Base-by-base conservation (phyloP, 2,888 invertebrate genomes). In the Sisyra terminalis region DNA sequence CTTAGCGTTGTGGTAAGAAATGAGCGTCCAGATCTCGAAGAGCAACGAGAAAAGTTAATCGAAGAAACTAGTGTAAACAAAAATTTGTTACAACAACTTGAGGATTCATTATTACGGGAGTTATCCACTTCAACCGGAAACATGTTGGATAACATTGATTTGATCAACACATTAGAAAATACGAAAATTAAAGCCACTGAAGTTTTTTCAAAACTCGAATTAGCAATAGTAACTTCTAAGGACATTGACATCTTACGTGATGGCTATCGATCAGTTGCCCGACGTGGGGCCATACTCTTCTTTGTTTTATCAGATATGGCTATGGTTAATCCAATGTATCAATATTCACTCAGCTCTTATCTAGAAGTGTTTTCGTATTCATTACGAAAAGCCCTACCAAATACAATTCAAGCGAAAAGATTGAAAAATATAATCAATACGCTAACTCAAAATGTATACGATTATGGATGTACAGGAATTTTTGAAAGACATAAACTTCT, bases 271-370 rank as follows among this genome's bases (percentile, higher is more conserved):
- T 75, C 84, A 1, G 88, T 81, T 0, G 89, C 92, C 0, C 78
- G 75, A 51, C 72, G 90, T 41, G 92, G 90, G 4, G 89, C 92
- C 3, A 81, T 90, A 40, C 65, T 93, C 40, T 93, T 90, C 64
- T 93, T 92, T 57, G 87, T 90, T 1, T 64, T 93, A 14, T 78
- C 87, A 0, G 89, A 92, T 56, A 86, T 93, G 87, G 80, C 89
- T 0, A 71, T 73, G 1, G 84, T 93, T 3, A 89, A 87, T 59
- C 64, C 74, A 30, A 93, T 93, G 92, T 93, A 93, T 57, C 92
- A 93, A 55, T 92, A 90, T 60, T 89, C 92, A 0, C 64, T 93
- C 44, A 74, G 73, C 2, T 78, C 88, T 0, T 93, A 90, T 54
- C 66, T 92, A 18, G 83, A 84, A 49, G 85, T 92, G 2, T 93